phyloP scores from a whole-genome alignment of 2,113 vertebrate genomes.

The Coptodon rendalli region DNA sequence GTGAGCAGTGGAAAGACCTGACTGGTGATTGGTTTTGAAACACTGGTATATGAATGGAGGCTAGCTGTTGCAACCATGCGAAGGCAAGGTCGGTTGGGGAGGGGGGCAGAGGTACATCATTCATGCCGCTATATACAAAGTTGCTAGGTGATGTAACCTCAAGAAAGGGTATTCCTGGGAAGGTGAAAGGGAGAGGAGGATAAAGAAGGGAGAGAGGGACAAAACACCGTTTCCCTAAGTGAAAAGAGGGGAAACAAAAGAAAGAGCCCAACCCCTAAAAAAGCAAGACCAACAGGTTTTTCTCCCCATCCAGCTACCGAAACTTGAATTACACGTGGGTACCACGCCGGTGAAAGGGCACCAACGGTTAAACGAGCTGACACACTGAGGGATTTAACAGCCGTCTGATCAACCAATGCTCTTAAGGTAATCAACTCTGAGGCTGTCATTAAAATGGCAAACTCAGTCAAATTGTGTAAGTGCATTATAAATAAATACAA shows the following conservation, averaged over 20 bases:
- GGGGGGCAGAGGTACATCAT: background rate
- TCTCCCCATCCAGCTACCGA: background rate
- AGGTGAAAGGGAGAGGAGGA: background rate
- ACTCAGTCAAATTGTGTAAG: no score
- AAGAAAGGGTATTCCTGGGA: background rate
- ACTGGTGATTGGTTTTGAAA: constrained; percentile 27
- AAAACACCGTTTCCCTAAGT: background rate
- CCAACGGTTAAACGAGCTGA: background rate
- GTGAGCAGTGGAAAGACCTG: background rate
- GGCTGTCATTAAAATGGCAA: background rate
- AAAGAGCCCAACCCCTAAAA: background rate
- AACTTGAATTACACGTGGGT: background rate
- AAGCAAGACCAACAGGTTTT: constrained; percentile 52
- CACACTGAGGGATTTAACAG: background rate
- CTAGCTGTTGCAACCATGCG: background rate
- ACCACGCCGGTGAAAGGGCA: background rate
- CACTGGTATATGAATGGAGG: background rate
- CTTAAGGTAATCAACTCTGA: background rate
- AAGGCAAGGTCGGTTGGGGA: background rate
- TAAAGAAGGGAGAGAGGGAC: background rate
- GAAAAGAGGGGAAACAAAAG: constrained; percentile 9
- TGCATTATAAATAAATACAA: accelerated
- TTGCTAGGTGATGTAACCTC: constrained; percentile 39
- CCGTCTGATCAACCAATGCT: background rate
- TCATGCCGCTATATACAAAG: constrained; percentile 4